A percentile compares a stretch with the other conserved stretches of the same genome.
Conservation (phyloP, 2,888 invertebrate species). For the Agrilus cyanescens region DNA sequence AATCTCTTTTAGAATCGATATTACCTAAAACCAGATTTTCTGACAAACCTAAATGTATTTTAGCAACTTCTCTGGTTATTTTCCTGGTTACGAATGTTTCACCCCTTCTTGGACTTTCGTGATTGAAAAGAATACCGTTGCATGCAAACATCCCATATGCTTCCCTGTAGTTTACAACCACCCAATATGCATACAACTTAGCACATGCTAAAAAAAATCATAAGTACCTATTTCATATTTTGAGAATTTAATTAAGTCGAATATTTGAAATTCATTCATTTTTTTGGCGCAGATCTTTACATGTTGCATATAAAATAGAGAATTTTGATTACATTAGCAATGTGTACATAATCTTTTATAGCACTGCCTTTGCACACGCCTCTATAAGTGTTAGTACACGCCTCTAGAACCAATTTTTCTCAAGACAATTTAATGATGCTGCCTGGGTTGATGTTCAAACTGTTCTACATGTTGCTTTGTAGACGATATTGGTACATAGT, state of each 20-base stretch:
- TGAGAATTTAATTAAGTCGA: too few species aligned
- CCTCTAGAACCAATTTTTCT: too few species aligned
- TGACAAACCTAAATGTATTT: constrained; percentile 79
- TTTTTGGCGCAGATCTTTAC: too few species aligned
- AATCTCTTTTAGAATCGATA: constrained; percentile 88
- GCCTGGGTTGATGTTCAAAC: too few species aligned
- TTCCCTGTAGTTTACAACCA: constrained; percentile 86
- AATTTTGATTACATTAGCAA: constrained; percentile 1
- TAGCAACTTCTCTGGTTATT: constrained; percentile 92
- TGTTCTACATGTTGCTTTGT: too few species aligned
- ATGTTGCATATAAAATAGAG: too few species aligned
- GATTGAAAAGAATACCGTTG: constrained; percentile 91
- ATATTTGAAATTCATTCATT: too few species aligned
- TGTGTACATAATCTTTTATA: neutral
- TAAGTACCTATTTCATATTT: neutral
- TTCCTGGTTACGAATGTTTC: constrained; percentile 98
- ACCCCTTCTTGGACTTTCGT: constrained; percentile 87
- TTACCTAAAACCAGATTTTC: constrained; percentile 85
- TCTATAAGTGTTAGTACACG: too few species aligned
- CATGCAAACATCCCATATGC: constrained; percentile 90
- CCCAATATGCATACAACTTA: constrained; percentile 92
- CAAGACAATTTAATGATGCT: too few species aligned
- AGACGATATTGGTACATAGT: too few species aligned
- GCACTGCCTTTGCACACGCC: too few species aligned
- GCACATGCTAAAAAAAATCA: constrained; percentile 61